Base-by-base conservation (phyloP, 2,888 invertebrate species). In the Orthosia incerta region DNA sequence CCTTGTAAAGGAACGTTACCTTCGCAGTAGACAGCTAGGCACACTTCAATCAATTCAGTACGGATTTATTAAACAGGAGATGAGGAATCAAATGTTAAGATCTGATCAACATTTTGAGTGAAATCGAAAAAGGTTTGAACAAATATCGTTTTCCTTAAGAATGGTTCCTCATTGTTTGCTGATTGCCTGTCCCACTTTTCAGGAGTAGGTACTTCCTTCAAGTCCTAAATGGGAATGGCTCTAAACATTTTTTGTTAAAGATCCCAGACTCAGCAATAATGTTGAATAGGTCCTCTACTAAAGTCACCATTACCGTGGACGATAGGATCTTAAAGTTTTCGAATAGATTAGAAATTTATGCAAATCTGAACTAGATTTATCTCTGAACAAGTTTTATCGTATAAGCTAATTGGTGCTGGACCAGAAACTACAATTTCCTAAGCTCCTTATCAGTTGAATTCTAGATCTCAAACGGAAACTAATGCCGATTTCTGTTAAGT, bases 241-340 rank as follows among this genome's bases (percentile, higher is more conserved):
- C 50, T 68, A 59, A 71, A 67, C 23, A 48, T n/a, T 64, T 81
- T 83, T 76, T 81, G 60, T 84, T 64, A 62, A 45, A 45, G 31
- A 63, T 76, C 71, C 68, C 66, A 31, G 26, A 72, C 56, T 69
- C 50, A 9, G 82, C 69, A 45, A 50, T 62, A 82, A 77, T 81
- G 62, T 64, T 76, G 53, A 76, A 67, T 51, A 63, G 72, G 20
- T 48, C 45, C 48, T 56, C 31, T 46, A 50, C 23, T 31, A 55
- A 57, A 46, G 16, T 46, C 50, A 70, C 45, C 26, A 11, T 59
- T 53, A 23, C 7, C 12, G 59, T n/a, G 13, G 23, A 59, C 53
- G 31, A 20, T 13, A 23, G 20, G n/a, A 15, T 57, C 13, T 76
- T 51, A 61, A 31, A 63, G 13, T 63, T 31, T 51, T 50, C 16